phyloP scores from a whole-genome alignment of 1,140 invertebrate genomes.

The Contarinia nasturtii region DNA sequence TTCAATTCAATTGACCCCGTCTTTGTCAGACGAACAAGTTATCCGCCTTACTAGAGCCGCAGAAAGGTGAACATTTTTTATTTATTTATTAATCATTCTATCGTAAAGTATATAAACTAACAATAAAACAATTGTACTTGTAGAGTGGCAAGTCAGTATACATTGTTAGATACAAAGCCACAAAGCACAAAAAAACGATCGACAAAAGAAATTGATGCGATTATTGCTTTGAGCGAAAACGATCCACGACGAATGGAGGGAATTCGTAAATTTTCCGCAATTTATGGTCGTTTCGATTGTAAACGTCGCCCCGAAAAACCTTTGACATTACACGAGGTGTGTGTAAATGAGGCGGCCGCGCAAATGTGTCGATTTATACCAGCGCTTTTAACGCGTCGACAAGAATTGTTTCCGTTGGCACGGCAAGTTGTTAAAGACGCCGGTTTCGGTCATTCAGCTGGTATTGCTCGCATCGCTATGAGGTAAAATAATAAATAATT shows the following conservation, averaged over 20 bases:
- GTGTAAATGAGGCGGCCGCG: slow-evolving; percentile 90
- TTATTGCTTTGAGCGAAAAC: slow-evolving; percentile 74
- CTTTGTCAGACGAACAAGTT: slow-evolving; percentile 66
- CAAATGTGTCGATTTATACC: slow-evolving; percentile 84
- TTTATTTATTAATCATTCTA: background rate
- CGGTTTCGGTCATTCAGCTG: slow-evolving; percentile 40
- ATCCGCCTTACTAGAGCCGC: slow-evolving; percentile 64
- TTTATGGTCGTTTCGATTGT: slow-evolving; percentile 91
- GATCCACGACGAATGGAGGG: slow-evolving; percentile 81
- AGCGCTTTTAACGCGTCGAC: slow-evolving; percentile 71
- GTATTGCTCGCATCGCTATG: slow-evolving; percentile 13
- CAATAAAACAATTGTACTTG: background rate
- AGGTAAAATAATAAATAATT: background rate
- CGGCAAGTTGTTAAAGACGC: slow-evolving; percentile 85
- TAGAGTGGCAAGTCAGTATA: slow-evolving; percentile 63
- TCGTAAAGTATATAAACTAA: background rate
- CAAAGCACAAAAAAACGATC: slow-evolving; percentile 84
- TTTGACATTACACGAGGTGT: slow-evolving; percentile 83
- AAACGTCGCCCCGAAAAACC: slow-evolving; percentile 91
- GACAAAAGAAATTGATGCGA: slow-evolving; percentile 77
- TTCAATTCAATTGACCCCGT: slow-evolving; percentile 48
- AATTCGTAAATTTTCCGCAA: slow-evolving; percentile 87
- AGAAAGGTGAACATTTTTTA: slow-evolving; percentile 9
- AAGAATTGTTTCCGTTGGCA: slow-evolving; percentile 88
- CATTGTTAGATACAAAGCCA: slow-evolving; percentile 70